Conservation (phyloP, 2,113 vertebrate species). For the Tyrannus savana region DNA sequence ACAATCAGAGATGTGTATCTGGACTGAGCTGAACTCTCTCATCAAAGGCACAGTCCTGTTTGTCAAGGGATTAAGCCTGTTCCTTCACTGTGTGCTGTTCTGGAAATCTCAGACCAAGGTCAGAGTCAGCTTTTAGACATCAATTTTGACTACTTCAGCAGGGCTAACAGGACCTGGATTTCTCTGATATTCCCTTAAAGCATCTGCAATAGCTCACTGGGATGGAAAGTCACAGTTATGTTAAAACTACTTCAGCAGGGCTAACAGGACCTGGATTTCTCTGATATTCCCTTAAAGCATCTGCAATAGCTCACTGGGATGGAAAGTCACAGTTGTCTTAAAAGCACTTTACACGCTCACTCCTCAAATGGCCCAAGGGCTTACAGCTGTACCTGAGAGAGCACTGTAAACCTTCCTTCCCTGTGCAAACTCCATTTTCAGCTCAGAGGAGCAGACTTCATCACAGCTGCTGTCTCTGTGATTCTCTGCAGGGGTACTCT, state of each 20-base stretch:
- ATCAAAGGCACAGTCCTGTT: background rate
- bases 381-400: background rate
- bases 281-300: background rate
- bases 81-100: background rate
- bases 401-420: background rate
- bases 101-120: background rate
- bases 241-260: background rate
- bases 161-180: background rate
- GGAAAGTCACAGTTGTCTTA: background rate
- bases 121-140: background rate
- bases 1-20: background rate
- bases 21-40: background rate
- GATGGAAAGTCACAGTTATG: background rate
- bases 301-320: background rate
- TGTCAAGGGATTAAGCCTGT: background rate
- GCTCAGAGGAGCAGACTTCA: background rate
- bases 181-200: background rate
- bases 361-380: background rate
- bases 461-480: background rate
- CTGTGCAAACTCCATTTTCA: background rate
- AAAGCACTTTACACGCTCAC: background rate
- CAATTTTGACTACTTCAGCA: background rate
- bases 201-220: background rate
- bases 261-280: background rate
- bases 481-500: background rate